Percentiles rank a stretch among this genome's conserved stretches.
phyloP scores from a whole-genome alignment of 2,888 invertebrate species.

The Xylota segnis region DNA sequence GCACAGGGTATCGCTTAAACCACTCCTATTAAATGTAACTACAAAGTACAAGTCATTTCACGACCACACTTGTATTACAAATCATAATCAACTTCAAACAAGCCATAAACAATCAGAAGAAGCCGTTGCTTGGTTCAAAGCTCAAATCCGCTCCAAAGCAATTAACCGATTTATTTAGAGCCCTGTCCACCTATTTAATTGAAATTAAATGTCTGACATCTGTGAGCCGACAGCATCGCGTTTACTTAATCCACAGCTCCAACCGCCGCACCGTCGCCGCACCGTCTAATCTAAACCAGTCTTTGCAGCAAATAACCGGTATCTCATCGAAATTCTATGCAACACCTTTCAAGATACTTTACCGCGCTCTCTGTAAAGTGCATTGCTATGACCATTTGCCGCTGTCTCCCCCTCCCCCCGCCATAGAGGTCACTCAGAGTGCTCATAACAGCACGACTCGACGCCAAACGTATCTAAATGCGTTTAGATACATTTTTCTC shows the following conservation, averaged over 20 bases:
- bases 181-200: slow-evolving; percentile 52
- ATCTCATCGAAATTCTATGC: slow-evolving; percentile 67
- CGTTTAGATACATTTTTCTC: slow-evolving; percentile 35
- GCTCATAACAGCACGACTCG: slow-evolving; percentile 7
- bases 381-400: slow-evolving; percentile 52
- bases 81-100: slow-evolving; percentile 43
- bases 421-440: slow-evolving; percentile 54
- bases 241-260: slow-evolving; percentile 30
- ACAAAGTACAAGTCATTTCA: slow-evolving; percentile 13
- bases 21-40: neutral
- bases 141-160: slow-evolving; percentile 45
- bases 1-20: neutral
- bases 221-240: slow-evolving; percentile 56
- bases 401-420: too few relatives aligned
- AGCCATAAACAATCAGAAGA: slow-evolving; percentile 26
- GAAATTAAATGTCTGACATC: slow-evolving; percentile 72
- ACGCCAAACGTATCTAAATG: slow-evolving; percentile 54
- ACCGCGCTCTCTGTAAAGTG: slow-evolving; percentile 1
- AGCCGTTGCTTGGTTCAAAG: slow-evolving; percentile 40
- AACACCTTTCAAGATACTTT: slow-evolving; percentile 52
- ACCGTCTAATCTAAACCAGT: slow-evolving; percentile 56
- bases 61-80: neutral
- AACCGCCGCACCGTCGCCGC: slow-evolving; percentile 8
- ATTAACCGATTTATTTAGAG: slow-evolving; percentile 42
- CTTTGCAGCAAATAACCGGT: slow-evolving; percentile 54